Conservation (phyloP, 1,140 invertebrate genomes). For the Fopius arisanus region DNA sequence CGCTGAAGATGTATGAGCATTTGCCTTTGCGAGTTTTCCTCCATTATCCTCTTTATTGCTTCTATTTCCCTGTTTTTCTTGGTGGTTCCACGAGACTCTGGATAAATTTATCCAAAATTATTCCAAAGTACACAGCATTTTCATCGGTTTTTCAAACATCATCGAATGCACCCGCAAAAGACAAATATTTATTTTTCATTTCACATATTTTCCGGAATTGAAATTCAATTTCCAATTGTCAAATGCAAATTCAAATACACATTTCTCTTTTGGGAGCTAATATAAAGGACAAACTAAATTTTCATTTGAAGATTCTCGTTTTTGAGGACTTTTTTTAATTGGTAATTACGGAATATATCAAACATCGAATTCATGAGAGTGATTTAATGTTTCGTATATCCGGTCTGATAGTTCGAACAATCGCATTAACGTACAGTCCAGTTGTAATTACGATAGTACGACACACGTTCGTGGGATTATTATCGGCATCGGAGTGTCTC, state of each 20-base stretch:
- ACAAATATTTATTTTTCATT: no score
- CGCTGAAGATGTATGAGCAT: background rate
- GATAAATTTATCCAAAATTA: background rate
- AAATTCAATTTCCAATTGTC: no score
- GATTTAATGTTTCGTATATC: constrained; percentile 7
- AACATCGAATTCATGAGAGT: background rate
- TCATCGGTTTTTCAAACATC: no score
- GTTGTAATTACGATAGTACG: background rate
- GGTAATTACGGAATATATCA: background rate
- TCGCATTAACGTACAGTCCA: constrained; percentile 12
- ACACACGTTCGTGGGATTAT: constrained; percentile 11
- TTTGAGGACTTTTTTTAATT: no score
- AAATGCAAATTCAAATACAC: no score
- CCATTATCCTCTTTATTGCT: background rate
- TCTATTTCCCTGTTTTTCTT: background rate
- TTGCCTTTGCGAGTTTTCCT: background rate
- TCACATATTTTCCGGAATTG: no score
- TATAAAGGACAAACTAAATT: no score
- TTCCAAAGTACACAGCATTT: no score
- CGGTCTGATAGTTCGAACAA: background rate
- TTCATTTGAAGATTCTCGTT: no score
- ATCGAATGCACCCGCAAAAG: no score
- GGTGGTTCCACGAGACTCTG: background rate
- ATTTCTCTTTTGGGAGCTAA: no score
- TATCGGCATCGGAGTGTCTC: background rate